These are phyloP conservation scores for Amia ocellicauda DNA, from an alignment of 2,113 vertebrate genomes.

Conservation along the genomic window DNA sequence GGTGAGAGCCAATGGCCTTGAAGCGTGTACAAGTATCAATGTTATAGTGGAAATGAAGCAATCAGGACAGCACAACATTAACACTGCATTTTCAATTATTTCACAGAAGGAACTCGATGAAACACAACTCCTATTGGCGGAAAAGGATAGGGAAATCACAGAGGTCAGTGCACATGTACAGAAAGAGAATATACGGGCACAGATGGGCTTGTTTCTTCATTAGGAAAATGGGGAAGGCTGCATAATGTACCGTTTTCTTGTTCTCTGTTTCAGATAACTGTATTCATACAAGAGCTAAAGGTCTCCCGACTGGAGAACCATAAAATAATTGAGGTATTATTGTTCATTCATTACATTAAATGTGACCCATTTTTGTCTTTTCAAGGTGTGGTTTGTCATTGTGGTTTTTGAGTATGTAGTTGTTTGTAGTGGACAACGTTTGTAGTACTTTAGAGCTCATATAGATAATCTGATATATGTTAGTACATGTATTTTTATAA, in stretches of 20 bases:
- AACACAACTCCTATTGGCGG: conserved; percentile 41
- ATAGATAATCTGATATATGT: too few relatives aligned
- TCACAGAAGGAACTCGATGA: conserved; percentile 60
- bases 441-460: background rate
- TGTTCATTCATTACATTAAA: background rate
- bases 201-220: too few relatives aligned
- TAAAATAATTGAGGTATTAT: conserved; percentile 59
- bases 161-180: conserved; percentile 44
- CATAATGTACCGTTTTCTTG: too few relatives aligned
- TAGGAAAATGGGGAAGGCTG: too few relatives aligned
- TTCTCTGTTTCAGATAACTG: conserved; percentile 50
- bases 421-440: background rate
- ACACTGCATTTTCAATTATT: background rate
- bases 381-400: background rate
- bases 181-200: too few relatives aligned
- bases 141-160: conserved; percentile 57
- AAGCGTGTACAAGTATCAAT: background rate
- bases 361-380: background rate
- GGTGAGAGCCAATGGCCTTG: conserved; percentile 40
- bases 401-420: background rate
- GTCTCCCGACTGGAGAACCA: conserved; percentile 56
- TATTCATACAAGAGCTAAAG: conserved; percentile 60
- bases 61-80: background rate
- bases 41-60: background rate
- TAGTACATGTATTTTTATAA: too few relatives aligned